Evolutionary conservation across 2,797 vertebrate genomes (phyloP).

Genomic region (Anguilla marmorata): DNA sequence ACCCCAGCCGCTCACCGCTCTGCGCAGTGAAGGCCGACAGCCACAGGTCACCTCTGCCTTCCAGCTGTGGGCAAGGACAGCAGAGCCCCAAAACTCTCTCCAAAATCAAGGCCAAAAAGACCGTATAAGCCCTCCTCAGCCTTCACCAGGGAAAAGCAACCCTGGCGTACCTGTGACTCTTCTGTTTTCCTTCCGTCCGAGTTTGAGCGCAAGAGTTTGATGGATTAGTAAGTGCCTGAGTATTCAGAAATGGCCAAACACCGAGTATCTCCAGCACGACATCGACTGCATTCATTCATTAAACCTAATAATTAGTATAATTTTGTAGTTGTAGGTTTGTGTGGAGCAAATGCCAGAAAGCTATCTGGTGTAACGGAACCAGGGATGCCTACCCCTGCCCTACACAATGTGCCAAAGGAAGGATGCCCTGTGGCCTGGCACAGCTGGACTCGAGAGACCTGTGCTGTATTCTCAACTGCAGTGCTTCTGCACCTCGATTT

Average conservation of each 20-base stretch:
- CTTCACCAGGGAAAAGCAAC: constrained; percentile 11
- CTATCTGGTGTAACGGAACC: background rate
- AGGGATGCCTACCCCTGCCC: constrained; percentile 5
- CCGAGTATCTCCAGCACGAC: background rate
- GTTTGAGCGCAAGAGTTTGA: background rate
- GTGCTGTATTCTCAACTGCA: background rate
- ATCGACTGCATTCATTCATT: background rate
- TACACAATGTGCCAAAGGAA: constrained; percentile 62
- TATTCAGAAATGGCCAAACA: background rate
- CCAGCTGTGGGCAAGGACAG: constrained; percentile 46
- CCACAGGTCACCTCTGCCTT: constrained; percentile 45
- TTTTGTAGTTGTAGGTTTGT: background rate
- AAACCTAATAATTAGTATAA: background rate
- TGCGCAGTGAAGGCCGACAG: constrained; percentile 51
- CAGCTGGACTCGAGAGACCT: constrained; percentile 35
- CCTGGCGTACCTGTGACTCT: background rate
- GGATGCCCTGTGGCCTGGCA: constrained; percentile 31
- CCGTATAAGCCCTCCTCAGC: constrained; percentile 39
- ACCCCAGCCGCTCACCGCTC: constrained; percentile 48
- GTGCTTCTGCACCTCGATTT: background rate
- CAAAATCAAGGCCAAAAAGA: constrained; percentile 61
- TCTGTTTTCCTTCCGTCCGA: background rate
- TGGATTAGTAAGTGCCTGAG: background rate
- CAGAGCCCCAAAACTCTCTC: constrained; percentile 54
- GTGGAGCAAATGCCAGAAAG: background rate